phyloP scores from a whole-genome alignment of 2,888 invertebrate genomes.

The Aspidapion aeneum region DNA sequence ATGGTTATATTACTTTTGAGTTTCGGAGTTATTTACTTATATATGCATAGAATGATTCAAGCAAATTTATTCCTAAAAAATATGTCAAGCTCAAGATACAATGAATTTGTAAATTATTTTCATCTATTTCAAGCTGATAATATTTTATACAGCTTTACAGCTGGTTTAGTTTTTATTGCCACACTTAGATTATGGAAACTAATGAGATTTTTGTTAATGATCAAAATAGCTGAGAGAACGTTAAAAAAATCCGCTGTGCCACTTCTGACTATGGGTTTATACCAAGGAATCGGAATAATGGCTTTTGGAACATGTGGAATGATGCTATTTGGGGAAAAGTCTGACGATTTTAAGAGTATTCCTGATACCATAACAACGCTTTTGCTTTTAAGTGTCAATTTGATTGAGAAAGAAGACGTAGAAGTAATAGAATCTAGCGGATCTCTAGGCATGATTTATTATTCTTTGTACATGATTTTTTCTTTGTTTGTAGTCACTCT shows the following conservation, averaged over 20 bases:
- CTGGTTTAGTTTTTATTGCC: slow-evolving; percentile 34
- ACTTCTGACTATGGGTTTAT: slow-evolving; percentile 28
- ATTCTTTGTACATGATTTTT: slow-evolving; percentile 26
- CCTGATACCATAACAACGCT: slow-evolving; percentile 24
- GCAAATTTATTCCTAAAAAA: slow-evolving; percentile 13
- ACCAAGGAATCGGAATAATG: slow-evolving; percentile 25
- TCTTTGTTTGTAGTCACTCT: slow-evolving; percentile 27
- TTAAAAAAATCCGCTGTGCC: slow-evolving; percentile 26
- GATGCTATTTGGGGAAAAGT: slow-evolving; percentile 24
- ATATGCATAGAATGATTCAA: slow-evolving; percentile 11
- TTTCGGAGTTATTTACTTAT: slow-evolving; percentile 27
- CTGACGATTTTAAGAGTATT: slow-evolving; percentile 26
- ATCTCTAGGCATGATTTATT: slow-evolving; percentile 25
- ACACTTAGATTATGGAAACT: slow-evolving; percentile 39
- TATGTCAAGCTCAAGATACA: slow-evolving; percentile 27
- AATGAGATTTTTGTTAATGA: slow-evolving; percentile 31
- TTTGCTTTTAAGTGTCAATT: slow-evolving; percentile 27
- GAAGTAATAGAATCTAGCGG: slow-evolving; percentile 15
- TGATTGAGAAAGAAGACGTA: slow-evolving; percentile 24
- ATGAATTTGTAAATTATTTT: slow-evolving; percentile 38
- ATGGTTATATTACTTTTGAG: slow-evolving; percentile 32
- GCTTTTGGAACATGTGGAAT: slow-evolving; percentile 21
- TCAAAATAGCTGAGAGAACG: slow-evolving; percentile 36
- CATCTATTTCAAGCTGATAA: slow-evolving; percentile 32
- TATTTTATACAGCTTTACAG: slow-evolving; percentile 29